phyloP scores from a whole-genome alignment of 2,113 vertebrate genomes.

The Myiozetetes cayanensis region DNA sequence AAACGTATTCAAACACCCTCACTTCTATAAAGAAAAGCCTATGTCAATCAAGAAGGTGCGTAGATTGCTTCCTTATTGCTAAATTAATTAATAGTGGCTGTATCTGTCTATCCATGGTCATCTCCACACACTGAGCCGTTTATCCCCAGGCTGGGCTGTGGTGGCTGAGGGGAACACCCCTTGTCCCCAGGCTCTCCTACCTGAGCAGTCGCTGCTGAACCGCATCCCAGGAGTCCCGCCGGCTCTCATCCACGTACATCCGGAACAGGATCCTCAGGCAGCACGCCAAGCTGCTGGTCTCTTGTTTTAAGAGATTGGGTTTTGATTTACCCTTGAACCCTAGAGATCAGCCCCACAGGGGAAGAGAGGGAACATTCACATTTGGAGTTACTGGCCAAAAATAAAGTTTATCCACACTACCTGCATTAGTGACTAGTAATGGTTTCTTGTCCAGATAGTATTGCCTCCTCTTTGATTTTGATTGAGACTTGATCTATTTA shows the following conservation, averaged over 20 bases:
- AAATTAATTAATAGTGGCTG: neutral
- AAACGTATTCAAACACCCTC: neutral
- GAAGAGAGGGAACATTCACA: neutral
- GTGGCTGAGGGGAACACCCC: neutral
- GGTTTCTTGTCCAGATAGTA: neutral
- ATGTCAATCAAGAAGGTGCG: neutral
- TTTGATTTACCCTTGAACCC: constrained; percentile 99
- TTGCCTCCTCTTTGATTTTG: neutral
- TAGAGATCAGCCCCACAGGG: constrained; percentile 50
- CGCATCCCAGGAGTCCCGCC: constrained; percentile 84
- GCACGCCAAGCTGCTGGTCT: constrained; percentile 96
- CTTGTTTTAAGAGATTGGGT: constrained; percentile 96
- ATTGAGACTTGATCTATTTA: neutral
- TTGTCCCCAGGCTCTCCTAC: constrained; percentile 73
- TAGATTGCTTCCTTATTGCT: neutral
- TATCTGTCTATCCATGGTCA: accelerated
- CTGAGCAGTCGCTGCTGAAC: constrained; percentile 89
- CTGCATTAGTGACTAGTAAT: neutral
- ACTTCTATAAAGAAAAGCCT: neutral
- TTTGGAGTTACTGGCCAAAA: neutral
- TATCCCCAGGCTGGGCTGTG: neutral
- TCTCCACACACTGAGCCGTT: neutral
- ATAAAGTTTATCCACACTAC: neutral
- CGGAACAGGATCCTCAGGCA: constrained; percentile 93
- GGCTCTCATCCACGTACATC: constrained; percentile 89